Evolutionary conservation across 2,113 vertebrate species (phyloP).

Genomic region (Spermophilus dauricus): DNA sequence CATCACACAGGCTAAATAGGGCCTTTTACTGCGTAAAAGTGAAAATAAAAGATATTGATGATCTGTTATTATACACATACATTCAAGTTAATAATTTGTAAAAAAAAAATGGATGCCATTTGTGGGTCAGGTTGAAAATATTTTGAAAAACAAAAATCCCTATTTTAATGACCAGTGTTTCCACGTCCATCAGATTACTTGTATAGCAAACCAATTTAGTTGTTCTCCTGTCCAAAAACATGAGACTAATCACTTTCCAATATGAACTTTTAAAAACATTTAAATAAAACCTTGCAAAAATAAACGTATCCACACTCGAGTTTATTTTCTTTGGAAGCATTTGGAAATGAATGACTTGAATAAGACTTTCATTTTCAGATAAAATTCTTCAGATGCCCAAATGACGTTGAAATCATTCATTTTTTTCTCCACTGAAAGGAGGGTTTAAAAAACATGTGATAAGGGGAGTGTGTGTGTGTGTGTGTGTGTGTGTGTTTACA

Average conservation of each 20-base stretch:
- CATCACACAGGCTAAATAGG: not conserved
- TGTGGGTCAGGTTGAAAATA: not conserved
- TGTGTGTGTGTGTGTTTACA: not conserved
- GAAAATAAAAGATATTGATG: not conserved
- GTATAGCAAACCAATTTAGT: not conserved
- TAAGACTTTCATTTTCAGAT: slow-evolving; percentile 52
- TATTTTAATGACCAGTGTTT: slow-evolving; percentile 21
- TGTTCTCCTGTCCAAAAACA: not conserved
- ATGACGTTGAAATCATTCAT: slow-evolving; percentile 21
- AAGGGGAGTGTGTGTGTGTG: not conserved
- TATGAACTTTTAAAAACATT: not conserved
- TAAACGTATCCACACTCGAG: not conserved
- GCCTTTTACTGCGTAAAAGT: not conserved
- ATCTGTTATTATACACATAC: not conserved
- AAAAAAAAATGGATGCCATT: not conserved
- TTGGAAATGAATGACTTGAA: not conserved
- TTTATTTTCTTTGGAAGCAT: slow-evolving; percentile 46
- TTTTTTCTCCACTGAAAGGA: not conserved
- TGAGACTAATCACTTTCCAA: not conserved
- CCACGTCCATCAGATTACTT: not conserved
- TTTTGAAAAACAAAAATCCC: not conserved
- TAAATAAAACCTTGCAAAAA: slow-evolving; percentile 50
- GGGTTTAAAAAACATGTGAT: not conserved
- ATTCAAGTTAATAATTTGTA: not conserved
- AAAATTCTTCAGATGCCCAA: not conserved